A percentile compares a stretch with the other conserved stretches of the same genome.
Evolutionary conservation across 2,888 invertebrate genomes (phyloP).

Genomic region (Acrobasis repandana): DNA sequence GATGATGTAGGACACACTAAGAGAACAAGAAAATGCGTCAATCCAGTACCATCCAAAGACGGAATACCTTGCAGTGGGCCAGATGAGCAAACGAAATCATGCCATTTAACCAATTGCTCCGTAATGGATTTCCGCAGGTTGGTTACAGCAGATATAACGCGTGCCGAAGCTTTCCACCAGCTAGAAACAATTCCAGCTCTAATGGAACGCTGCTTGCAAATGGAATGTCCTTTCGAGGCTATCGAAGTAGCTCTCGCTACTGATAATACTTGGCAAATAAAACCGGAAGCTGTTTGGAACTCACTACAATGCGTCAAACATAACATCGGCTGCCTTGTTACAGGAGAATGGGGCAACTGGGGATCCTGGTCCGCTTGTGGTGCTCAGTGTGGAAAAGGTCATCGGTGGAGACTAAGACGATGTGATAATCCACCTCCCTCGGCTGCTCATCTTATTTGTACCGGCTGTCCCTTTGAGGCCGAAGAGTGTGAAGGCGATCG

Average conservation of each 20-base stretch:
- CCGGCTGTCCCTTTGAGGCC: slow-evolving; percentile 58
- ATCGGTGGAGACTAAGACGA: slow-evolving; percentile 62
- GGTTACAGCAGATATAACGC: slow-evolving; percentile 55
- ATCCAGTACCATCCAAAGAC: slow-evolving; percentile 68
- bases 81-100: slow-evolving; percentile 63
- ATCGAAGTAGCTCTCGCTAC: slow-evolving; percentile 60
- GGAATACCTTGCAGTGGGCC: slow-evolving; percentile 68
- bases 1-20: slow-evolving; percentile 67
- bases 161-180: slow-evolving; percentile 60
- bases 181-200: slow-evolving; percentile 67
- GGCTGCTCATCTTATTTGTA: slow-evolving; percentile 51
- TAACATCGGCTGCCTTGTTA: slow-evolving; percentile 74
- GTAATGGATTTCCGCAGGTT: slow-evolving; percentile 62
- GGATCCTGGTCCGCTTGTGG: slow-evolving; percentile 69
- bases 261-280: slow-evolving; percentile 70
- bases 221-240: slow-evolving; percentile 69
- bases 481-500: slow-evolving; percentile 67
- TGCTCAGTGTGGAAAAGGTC: slow-evolving; percentile 66
- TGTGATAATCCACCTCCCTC: slow-evolving; percentile 72
- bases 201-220: slow-evolving; percentile 68
- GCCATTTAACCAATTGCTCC: slow-evolving; percentile 69
- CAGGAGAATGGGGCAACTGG: slow-evolving; percentile 72
- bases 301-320: slow-evolving; percentile 77
- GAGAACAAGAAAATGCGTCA: slow-evolving; percentile 65
- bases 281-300: slow-evolving; percentile 72